Conservation (phyloP, 1,140 invertebrate genomes). For the Drosophila truncata region DNA sequence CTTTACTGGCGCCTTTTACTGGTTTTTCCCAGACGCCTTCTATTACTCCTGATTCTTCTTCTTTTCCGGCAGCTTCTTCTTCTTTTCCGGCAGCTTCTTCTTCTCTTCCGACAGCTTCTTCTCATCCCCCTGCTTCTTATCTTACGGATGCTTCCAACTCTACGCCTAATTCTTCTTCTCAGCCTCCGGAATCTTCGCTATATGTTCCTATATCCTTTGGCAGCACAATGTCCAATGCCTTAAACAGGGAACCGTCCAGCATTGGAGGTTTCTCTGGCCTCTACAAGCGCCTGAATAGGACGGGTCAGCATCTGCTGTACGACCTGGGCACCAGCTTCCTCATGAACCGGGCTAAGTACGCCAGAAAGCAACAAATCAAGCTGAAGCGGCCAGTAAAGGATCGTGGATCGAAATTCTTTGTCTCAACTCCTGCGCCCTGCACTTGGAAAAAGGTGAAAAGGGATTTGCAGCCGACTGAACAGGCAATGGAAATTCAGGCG, state of each 20-base stretch:
- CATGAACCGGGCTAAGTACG: background rate
- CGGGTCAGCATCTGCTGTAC: constrained; percentile 59
- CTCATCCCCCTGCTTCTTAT: background rate
- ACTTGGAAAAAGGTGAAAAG: constrained; percentile 1
- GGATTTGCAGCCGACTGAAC: background rate
- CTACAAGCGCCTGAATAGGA: constrained; percentile 29
- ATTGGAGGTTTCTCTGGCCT: constrained; percentile 16
- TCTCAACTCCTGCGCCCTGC: constrained; percentile 10
- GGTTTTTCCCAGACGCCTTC: rapidly evolving
- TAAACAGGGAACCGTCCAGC: background rate
- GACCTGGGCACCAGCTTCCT: constrained; percentile 22
- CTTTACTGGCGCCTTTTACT: background rate
- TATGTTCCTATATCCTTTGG: background rate
- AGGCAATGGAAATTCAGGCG: background rate
- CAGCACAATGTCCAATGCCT: background rate
- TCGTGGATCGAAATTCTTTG: background rate
- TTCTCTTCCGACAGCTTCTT: background rate
- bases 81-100: too few relatives aligned
- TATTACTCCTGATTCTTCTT: too few relatives aligned
- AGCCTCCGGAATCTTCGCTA: too few relatives aligned
- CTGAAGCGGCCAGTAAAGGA: rapidly evolving
- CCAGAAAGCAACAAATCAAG: background rate
- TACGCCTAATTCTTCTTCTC: background rate
- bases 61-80: too few relatives aligned
- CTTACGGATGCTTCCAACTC: too few relatives aligned